Evolutionary conservation across 2,797 vertebrate genomes (phyloP).

Genomic region (Ataeniobius toweri): DNA sequence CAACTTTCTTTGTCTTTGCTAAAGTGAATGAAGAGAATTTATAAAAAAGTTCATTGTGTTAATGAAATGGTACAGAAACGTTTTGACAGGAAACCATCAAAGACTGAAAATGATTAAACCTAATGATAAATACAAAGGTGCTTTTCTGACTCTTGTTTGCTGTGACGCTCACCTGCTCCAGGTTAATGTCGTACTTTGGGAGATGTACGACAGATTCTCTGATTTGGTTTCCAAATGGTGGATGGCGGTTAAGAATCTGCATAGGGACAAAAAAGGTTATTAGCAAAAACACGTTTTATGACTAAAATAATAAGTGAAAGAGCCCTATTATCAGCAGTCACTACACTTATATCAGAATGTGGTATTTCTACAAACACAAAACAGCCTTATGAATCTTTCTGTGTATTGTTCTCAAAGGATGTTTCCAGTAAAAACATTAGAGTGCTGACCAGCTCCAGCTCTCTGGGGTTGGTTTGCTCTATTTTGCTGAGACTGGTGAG

Average conservation of each 20-base stretch:
- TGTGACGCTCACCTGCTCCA: conserved; percentile 87
- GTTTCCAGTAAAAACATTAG: not conserved
- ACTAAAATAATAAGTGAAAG: not conserved
- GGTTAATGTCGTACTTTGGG: conserved; percentile 89
- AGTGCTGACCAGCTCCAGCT: conserved; percentile 90
- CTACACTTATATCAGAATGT: not conserved
- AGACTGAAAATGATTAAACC: not conserved
- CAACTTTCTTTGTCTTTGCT: not conserved
- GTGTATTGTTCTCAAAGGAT: not conserved
- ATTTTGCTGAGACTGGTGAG: conserved; percentile 95
- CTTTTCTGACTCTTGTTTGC: not conserved
- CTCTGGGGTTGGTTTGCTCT: conserved; percentile 89
- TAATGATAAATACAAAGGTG: not conserved
- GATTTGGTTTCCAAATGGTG: conserved; percentile 98
- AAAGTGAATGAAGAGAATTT: not conserved
- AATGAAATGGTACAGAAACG: not conserved
- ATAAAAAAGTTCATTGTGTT: not conserved
- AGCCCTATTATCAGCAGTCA: not conserved
- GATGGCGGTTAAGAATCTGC: conserved; percentile 96
- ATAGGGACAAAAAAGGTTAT: not conserved
- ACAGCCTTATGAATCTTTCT: not conserved
- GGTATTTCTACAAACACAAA: not conserved
- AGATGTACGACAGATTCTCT: conserved; percentile 90
- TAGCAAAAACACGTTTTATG: not conserved
- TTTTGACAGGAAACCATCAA: not conserved